Evolutionary conservation across 2,888 invertebrate genomes (phyloP).

Genomic region (Epinotia brunnichana): DNA sequence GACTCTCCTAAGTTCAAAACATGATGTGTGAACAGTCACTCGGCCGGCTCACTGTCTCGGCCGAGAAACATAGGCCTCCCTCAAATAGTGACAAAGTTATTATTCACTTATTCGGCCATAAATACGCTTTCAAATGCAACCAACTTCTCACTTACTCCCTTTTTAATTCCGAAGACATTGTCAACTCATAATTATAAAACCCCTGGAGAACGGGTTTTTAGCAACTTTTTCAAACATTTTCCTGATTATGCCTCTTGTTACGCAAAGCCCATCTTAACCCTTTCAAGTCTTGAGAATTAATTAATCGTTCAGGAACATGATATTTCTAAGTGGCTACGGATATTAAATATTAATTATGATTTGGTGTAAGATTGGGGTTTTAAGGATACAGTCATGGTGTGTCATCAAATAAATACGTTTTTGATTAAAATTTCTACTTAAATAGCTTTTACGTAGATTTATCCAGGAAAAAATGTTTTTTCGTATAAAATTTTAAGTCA

Average conservation of each 20-base stretch:
- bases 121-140: background rate
- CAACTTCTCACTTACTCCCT: background rate
- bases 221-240: background rate
- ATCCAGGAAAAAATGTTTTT: no score
- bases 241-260: background rate
- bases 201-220: background rate
- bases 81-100: no score
- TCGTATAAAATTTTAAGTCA: no score
- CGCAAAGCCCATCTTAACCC: background rate
- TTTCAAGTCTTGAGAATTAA: slow-evolving; percentile 27
- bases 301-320: slow-evolving; percentile 26
- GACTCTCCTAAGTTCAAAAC: no score
- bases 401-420: no score
- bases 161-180: background rate
- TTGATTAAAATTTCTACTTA: no score
- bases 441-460: no score
- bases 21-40: no score
- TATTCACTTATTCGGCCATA: no score
- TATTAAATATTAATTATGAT: slow-evolving; percentile 22
- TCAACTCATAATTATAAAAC: background rate
- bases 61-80: no score
- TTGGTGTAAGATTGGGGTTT: background rate
- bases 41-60: no score
- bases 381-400: background rate
- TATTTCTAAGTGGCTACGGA: slow-evolving; percentile 30